phyloP scores from a whole-genome alignment of 2,888 invertebrate genomes.

The Rutpela maculata region DNA sequence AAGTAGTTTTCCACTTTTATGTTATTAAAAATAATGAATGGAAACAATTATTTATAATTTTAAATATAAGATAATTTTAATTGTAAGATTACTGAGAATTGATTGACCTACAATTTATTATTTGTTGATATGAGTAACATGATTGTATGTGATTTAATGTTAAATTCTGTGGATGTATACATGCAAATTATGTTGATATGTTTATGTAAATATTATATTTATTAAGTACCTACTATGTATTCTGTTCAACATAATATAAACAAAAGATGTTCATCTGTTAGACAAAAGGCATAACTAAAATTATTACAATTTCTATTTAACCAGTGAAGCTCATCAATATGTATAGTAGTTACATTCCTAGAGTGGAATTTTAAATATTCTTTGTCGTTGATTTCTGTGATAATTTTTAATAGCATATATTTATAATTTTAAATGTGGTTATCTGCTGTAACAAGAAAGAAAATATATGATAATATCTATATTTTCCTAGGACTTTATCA shows the following conservation, averaged over 20 bases:
- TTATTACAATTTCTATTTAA: neutral
- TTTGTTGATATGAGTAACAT: neutral
- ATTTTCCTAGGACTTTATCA: too few species aligned
- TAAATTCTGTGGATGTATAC: neutral
- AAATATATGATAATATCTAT: too few species aligned
- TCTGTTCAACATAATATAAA: conserved; percentile 9
- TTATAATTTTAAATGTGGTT: too few species aligned
- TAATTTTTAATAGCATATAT: too few species aligned
- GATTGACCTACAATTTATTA: neutral
- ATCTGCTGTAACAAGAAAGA: too few species aligned
- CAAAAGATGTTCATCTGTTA: conserved; percentile 22
- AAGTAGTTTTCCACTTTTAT: neutral
- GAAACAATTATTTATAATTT: neutral
- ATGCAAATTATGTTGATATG: conserved; percentile 11
- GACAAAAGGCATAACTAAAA: neutral
- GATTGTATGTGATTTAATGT: conserved; percentile 2
- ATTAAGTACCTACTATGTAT: conserved; percentile 22
- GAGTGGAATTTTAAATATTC: neutral
- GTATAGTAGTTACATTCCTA: neutral
- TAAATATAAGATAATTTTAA: neutral
- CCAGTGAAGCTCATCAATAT: neutral
- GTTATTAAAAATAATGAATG: neutral
- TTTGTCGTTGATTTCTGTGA: neutral
- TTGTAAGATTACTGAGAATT: neutral
- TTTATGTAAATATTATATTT: conserved; percentile 8